A percentile compares a stretch with the other conserved stretches of the same genome.
phyloP scores from a whole-genome alignment of 2,797 vertebrate genomes.

The Microctenopoma steveboyesi region DNA sequence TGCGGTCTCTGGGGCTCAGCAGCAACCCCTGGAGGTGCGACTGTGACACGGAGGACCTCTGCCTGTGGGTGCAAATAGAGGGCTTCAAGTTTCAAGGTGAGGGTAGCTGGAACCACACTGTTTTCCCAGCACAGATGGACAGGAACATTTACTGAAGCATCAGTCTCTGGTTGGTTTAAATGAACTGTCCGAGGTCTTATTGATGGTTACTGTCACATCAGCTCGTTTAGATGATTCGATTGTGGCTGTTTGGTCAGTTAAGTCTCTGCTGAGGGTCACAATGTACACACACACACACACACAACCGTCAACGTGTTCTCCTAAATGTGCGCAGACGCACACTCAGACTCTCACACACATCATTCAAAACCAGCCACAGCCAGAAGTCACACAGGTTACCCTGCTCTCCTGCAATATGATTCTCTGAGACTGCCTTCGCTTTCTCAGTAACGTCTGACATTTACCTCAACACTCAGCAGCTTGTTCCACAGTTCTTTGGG shows the following conservation, averaged over 20 bases:
- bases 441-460: constrained; percentile 30
- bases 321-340: background rate
- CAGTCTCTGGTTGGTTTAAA: constrained; percentile 14
- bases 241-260: constrained; percentile 30
- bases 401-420: constrained; percentile 17
- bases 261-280: constrained; percentile 17
- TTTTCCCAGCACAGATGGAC: background rate
- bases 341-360: constrained; percentile 2
- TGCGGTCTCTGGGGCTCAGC: constrained; percentile 89
- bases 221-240: constrained; percentile 30
- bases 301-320: background rate
- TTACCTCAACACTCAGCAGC: constrained; percentile 31
- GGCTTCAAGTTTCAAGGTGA: constrained; percentile 92
- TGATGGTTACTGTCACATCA: constrained; percentile 53
- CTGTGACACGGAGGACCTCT: constrained; percentile 91
- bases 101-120: constrained; percentile 32
- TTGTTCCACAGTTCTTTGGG: constrained; percentile 19
- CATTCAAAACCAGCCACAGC: constrained; percentile 6
- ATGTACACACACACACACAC: background rate
- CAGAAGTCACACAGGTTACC: constrained; percentile 45
- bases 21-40: constrained; percentile 95
- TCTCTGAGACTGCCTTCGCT: constrained; percentile 38
- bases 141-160: background rate
- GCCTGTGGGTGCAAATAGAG: constrained; percentile 89
- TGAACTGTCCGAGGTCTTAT: constrained; percentile 43